Evolutionary conservation across 2,797 vertebrate genomes (phyloP), one percentile per base, ranked within the genome.

Genomic region (Vespertilio murinus): DNA sequence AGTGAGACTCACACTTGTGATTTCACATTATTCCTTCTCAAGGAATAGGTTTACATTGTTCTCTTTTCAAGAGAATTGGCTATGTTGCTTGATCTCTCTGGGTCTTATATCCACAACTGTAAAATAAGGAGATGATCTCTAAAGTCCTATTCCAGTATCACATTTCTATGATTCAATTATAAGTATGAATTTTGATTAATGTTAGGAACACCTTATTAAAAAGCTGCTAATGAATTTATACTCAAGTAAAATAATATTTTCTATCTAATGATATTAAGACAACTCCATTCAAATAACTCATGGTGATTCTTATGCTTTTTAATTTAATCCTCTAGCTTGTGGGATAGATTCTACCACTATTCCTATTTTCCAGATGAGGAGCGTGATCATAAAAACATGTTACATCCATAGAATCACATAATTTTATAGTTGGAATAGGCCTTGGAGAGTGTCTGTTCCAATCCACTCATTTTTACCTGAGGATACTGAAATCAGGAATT

Each of bases 211-310:
- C 30, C n/a, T 64, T 69, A 74, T 38, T 79, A 59, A 59, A 45
- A 73, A 90, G 52, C 7, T 86, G 20, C n/a, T 67, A 83, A 77
- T 73, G 61, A 86, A 35, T 8, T 69, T 95, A 20, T 6, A 12
- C 38, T 45, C 12, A 83, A 61, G 25, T 80, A 14, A 89, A 91
- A 25, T 33, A 81, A 18, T 54, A 52, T 92, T 92, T 88, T 94
- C 45, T 67, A 56, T 20, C 8, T 47, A 87, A 25, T 73, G 23
- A 45, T 90, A 61, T n/a, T 20, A 54, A 23, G 20, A 67, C 10
- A 82, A 75, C 33, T 28, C 13, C 7, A 38, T 7, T 61, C 38
- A n/a, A 82, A 45, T 80, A 71, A 65, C n/a, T 77, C 49, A 73
- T 1, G 8, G 9, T 67, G 25, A 7, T 8, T 90, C 40, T 87